A percentile compares a stretch with the other conserved stretches of the same genome.
These are phyloP conservation scores for Centropus bengalensis DNA, from an alignment of 2,113 vertebrate species.

Conservation along the genomic window DNA sequence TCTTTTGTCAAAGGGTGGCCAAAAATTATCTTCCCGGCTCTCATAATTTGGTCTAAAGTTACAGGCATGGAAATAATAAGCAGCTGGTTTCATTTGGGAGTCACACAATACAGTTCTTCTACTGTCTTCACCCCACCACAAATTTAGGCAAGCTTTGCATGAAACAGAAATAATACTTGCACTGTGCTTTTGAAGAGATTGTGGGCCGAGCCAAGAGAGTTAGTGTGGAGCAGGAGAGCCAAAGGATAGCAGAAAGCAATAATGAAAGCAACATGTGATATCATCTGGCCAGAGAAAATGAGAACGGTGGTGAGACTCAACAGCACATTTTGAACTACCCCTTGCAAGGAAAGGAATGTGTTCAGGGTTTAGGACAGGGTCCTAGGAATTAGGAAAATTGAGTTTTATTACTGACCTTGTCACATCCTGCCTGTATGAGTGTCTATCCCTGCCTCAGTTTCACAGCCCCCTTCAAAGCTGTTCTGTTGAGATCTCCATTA, in stretches of 20 bases:
- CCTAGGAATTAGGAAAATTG: neutral
- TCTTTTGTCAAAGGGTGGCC: neutral
- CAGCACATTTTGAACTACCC: neutral
- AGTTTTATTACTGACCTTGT: neutral
- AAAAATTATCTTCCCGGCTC: neutral
- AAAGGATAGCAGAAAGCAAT: conserved; percentile 2
- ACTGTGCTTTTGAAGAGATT: neutral
- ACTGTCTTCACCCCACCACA: neutral
- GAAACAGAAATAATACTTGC: neutral
- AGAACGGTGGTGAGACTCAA: neutral
- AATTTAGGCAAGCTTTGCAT: neutral
- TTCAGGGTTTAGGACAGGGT: neutral
- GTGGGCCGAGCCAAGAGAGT: neutral
- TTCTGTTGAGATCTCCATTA: neutral
- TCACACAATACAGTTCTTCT: neutral
- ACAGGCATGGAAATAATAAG: neutral
- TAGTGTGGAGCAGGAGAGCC: neutral
- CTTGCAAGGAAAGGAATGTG: conserved; percentile 22
- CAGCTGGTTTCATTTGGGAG: conserved; percentile 46
- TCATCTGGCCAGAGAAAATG: neutral
- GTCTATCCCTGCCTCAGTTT: neutral
- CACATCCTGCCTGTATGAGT: neutral
- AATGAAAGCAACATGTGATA: conserved; percentile 16
- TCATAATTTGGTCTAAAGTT: neutral
- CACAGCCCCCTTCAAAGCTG: neutral